phyloP scores from a whole-genome alignment of 2,888 invertebrate species.

The Nomada ruficornis region DNA sequence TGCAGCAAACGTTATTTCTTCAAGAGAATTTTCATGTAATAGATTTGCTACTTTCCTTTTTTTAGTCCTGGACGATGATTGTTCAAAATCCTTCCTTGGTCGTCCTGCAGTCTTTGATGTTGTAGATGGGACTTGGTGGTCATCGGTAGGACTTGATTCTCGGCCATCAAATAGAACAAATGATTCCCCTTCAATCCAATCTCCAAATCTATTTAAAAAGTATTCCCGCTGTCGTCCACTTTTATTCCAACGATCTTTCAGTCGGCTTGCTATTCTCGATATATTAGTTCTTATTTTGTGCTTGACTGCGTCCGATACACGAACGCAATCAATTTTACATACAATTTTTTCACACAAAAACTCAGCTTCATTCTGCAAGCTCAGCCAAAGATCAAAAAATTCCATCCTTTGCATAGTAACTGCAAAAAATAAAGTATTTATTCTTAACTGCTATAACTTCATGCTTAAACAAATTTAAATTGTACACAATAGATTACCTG shows the following conservation, averaged over 20 bases:
- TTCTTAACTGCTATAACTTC: neutral
- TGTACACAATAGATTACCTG: neutral
- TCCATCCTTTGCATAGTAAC: neutral
- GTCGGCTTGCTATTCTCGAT: neutral
- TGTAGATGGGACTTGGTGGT: neutral
- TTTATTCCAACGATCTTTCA: neutral
- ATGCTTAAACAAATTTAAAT: neutral
- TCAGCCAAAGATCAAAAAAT: neutral
- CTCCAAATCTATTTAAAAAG: neutral
- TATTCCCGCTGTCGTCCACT: neutral
- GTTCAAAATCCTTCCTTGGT: neutral
- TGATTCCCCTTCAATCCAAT: neutral
- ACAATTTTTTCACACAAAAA: neutral
- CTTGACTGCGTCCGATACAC: neutral
- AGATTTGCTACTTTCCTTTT: neutral
- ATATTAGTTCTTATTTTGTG: neutral
- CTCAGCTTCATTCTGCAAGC: neutral
- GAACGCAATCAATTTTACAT: neutral
- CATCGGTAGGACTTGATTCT: neutral
- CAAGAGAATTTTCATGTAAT: neutral
- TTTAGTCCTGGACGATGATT: neutral
- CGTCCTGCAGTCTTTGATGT: neutral
- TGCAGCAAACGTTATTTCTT: neutral
- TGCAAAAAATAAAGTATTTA: neutral
- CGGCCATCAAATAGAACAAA: neutral